These are phyloP conservation scores for Scolanthus callimorphus DNA, from an alignment of 92 coral and sea anemone genomes.

Conservation along the genomic window DNA sequence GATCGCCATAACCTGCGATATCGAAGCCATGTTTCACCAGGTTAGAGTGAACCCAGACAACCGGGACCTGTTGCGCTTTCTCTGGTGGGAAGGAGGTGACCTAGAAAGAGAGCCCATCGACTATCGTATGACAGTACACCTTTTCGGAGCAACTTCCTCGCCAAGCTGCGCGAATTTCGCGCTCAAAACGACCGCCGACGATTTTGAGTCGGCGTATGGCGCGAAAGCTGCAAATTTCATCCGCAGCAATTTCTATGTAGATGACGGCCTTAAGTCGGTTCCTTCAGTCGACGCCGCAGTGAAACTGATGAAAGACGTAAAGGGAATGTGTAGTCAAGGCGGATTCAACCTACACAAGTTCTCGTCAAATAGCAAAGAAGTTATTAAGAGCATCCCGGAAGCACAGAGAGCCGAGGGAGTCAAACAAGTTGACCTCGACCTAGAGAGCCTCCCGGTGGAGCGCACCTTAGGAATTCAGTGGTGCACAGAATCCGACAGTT, in stretches of 20 bases:
- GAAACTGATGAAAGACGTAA: constrained; percentile 16
- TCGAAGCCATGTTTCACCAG: constrained; percentile 57
- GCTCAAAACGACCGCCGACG: constrained; percentile 39
- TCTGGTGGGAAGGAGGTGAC: constrained; percentile 52
- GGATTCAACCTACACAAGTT: constrained; percentile 38
- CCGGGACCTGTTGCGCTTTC: constrained; percentile 43
- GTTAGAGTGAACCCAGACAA: constrained; percentile 37
- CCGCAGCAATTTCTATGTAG: constrained; percentile 45
- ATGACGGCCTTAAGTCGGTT: constrained; percentile 44
- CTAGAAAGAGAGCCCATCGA: constrained; percentile 15
- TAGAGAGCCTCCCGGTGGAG: too few relatives aligned
- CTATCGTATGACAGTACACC: constrained; percentile 40
- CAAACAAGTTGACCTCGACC: constrained; percentile 7
- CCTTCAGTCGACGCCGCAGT: constrained; percentile 35
- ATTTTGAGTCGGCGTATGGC: constrained; percentile 25
- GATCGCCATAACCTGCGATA: constrained; percentile 49
- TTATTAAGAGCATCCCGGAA: constrained; percentile 13
- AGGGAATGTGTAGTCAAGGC: constrained; percentile 32
- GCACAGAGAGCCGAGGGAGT: constrained; percentile 16
- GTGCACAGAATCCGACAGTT: constrained; percentile 10
- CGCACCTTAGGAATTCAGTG: constrained; percentile 32
- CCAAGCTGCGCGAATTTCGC: constrained; percentile 57
- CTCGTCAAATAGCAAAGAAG: constrained; percentile 34
- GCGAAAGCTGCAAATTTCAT: constrained; percentile 23
- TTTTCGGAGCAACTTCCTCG: constrained; percentile 53